These are phyloP conservation scores for Arctia plantaginis DNA, from an alignment of 2,888 invertebrate species.

Conservation along the genomic window DNA sequence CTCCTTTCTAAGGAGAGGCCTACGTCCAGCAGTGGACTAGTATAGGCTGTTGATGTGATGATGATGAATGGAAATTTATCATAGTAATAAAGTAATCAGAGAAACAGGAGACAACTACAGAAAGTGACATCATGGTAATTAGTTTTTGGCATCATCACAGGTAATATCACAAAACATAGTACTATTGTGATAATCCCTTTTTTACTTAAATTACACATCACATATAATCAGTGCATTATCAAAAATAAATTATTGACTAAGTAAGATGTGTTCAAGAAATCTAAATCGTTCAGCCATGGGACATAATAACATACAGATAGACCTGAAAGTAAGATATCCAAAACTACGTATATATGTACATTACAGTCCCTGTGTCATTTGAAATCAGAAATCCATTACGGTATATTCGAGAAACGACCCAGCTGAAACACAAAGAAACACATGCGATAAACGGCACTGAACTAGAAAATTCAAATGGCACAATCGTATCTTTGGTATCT, in stretches of 20 bases:
- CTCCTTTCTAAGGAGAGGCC: too few relatives aligned
- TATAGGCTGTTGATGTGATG: too few relatives aligned
- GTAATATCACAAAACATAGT: neutral
- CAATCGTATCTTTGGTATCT: slow-evolving; percentile 17
- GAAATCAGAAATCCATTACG: neutral
- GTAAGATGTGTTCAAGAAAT: neutral
- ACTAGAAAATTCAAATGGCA: slow-evolving; percentile 30
- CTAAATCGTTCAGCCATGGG: neutral
- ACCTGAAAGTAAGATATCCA: neutral
- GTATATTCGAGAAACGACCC: neutral
- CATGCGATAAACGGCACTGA: slow-evolving; percentile 13
- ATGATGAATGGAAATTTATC: too few relatives aligned
- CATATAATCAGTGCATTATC: neutral
- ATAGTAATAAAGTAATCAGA: too few relatives aligned
- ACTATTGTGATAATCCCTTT: too few relatives aligned
- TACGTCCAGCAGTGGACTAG: too few relatives aligned
- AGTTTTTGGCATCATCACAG: too few relatives aligned
- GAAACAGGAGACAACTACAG: too few relatives aligned
- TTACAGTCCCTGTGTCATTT: neutral
- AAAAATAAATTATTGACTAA: too few relatives aligned
- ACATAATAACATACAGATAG: neutral
- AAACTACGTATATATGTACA: neutral
- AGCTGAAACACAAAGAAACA: slow-evolving; percentile 6
- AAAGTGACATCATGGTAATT: too few relatives aligned
- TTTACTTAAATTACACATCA: neutral